Evolutionary conservation across 2,797 vertebrate genomes (phyloP).

Genomic region (Pterois miles): DNA sequence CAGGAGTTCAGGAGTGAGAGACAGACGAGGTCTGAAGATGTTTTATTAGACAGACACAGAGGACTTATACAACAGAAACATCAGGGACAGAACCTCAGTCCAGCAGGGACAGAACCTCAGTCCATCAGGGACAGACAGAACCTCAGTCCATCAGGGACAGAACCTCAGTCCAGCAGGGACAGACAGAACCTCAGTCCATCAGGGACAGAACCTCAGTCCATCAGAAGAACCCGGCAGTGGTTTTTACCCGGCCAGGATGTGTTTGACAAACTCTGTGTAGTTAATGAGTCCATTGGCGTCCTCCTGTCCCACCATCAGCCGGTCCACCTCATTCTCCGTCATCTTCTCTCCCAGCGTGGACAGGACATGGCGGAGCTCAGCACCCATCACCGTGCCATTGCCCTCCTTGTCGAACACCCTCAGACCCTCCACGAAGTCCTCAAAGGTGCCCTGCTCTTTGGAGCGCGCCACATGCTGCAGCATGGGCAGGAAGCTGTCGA

Average conservation of each 20-base stretch:
- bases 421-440: slow-evolving; percentile 97
- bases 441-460: slow-evolving; percentile 93
- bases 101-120: neutral
- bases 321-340: slow-evolving; percentile 93
- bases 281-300: slow-evolving; percentile 96
- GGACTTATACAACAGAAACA: neutral
- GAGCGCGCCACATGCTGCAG: slow-evolving; percentile 93
- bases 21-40: neutral
- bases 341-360: slow-evolving; percentile 94
- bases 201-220: neutral
- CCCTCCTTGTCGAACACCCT: slow-evolving; percentile 97
- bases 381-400: slow-evolving; percentile 97
- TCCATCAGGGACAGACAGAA: neutral
- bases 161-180: neutral
- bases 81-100: neutral
- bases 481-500: slow-evolving; percentile 95
- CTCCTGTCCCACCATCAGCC: slow-evolving; percentile 93
- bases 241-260: slow-evolving; percentile 90
- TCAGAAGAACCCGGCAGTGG: neutral
- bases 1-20: too few relatives aligned
- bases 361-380: slow-evolving; percentile 94
- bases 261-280: slow-evolving; percentile 95
- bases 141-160: neutral
- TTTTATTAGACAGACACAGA: neutral
- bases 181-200: neutral